Base-by-base conservation (phyloP, 1,140 invertebrate genomes). In the Nymphalis io region DNA sequence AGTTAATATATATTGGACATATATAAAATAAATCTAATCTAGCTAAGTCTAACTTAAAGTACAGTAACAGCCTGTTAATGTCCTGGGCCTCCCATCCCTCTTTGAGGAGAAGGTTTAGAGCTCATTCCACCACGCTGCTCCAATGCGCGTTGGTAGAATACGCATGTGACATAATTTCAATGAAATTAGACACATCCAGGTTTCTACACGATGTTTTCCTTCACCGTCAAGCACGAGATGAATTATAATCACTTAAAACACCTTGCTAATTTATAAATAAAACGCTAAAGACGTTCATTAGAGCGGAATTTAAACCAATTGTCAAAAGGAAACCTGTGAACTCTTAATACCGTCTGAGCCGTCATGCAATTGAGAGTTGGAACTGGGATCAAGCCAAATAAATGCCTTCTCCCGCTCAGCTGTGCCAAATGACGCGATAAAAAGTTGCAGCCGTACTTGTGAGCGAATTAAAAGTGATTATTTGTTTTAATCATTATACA, bases 321-420 rank as follows among this genome's bases (percentile, higher is more conserved):
- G 46, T 51, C 46, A 1, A 51, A 33, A 51, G 46, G 46, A 51
- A 51, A 51, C 46, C 46, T 51, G 20, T 51, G 46, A 51, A 51
- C 46, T 51, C 18, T 51, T 51, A 51, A 51, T 20, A 4, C 46
- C 16, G 46, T 51, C 46, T 51, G 46, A 51, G 18, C 46, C 46
- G 46, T 21, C 46, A 20, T 51, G 46, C 46, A 51, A 51, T 51
- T 13, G 16, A 51, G 16, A 16, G 16, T n/a, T 18, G 46, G 46
- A 20, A 51, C 46, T 51, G 46, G 46, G 46, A 51, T 51, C 46
- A 51, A 51, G 46, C 46, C 46, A 51, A 51, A 51, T 51, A 51
- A 51, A 51, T 51, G 18, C 46, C 20, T 51, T 51, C 46, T 20
- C 46, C 46, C 46, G 46, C 16, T 51, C 18, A 8, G 11, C 18